Conservation (phyloP, 2,888 invertebrate genomes). For the Pristionchus fissidentatus region DNA sequence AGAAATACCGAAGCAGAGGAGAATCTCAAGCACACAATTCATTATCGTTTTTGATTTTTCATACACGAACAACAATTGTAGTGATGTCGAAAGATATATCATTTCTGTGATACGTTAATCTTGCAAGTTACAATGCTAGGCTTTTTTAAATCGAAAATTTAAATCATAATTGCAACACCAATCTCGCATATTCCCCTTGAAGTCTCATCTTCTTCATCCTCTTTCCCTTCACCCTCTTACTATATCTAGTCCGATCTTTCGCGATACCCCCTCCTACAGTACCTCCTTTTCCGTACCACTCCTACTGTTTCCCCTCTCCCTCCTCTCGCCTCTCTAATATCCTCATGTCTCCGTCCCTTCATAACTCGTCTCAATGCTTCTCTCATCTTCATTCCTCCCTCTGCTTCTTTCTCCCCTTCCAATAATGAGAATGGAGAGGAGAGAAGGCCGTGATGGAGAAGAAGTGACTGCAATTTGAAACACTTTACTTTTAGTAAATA, state of each 20-base stretch:
- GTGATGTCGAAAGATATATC: too few relatives aligned
- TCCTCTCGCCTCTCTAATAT: conserved; percentile 44
- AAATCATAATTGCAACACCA: too few relatives aligned
- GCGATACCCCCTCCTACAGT: too few relatives aligned
- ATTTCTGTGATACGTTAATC: too few relatives aligned
- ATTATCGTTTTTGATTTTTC: not conserved
- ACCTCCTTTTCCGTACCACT: too few relatives aligned
- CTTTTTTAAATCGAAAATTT: too few relatives aligned
- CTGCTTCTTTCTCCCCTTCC: conserved; percentile 7
- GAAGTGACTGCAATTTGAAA: not conserved
- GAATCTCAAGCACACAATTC: not conserved
- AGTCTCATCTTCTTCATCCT: not conserved
- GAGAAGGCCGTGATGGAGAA: conserved; percentile 44
- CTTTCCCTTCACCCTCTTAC: too few relatives aligned
- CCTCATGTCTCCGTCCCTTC: conserved; percentile 29
- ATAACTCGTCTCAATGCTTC: conserved; percentile 30
- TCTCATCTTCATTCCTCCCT: conserved; percentile 23
- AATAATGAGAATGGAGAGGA: conserved; percentile 8
- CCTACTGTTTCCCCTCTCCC: too few relatives aligned
- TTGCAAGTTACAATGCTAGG: too few relatives aligned
- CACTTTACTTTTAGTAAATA: not conserved
- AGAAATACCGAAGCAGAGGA: conserved; percentile 28
- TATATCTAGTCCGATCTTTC: too few relatives aligned
- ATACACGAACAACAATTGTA: too few relatives aligned
- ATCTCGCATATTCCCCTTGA: too few relatives aligned